Evolutionary conservation across 2,888 invertebrate genomes (phyloP), one percentile per base, ranked within the genome.

Genomic region (Dascillus cervinus): DNA sequence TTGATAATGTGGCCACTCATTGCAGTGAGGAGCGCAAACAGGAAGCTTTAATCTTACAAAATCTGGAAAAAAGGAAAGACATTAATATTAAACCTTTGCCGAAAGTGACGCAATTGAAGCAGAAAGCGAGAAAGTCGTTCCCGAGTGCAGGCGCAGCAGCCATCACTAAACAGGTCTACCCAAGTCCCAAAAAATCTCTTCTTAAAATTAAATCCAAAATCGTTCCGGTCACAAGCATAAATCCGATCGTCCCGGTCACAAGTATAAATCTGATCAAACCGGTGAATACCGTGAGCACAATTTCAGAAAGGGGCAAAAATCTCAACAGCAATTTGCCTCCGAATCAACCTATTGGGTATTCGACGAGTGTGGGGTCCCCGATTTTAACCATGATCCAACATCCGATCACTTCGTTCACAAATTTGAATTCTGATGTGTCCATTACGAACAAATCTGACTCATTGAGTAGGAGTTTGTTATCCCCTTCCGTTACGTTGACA

Each of bases 121-220:
- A 56, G 27, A 50, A 52, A 34, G 60, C 62, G 2, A 35, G 62
- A 19, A 62, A 61, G 44, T 53, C 58, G 1, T 61, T 62, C 30
- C 59, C 60, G 1, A 44, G 43, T 11, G 51, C 53, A 4, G 32
- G 43, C 10, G 51, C 53, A 4, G 32, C 35, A 21, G 8, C 15
- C 12, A 23, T 19, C 26, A 12, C 28, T 10, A 43, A 26, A 37
- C 28, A 26, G 22, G 24, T 30, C 3, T 33, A 33, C 26, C 20
- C 41, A n/a, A 26, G 37, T 8, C 22, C 33, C 13, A 38, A 34
- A 9, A 33, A 29, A 11, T 33, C 33, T 21, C 6, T 15, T 3
- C 17, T 8, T 17, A 17, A 17, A 17, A 17, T 17, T 6, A n/a
- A n/a, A n/a, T n/a, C n/a, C n/a, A n/a, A n/a, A n/a, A n/a, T n/a